A percentile compares a stretch with the other conserved stretches of the same genome.
Conservation (phyloP, 2,797 vertebrate genomes). For the Kryptolebias ocellatus region DNA sequence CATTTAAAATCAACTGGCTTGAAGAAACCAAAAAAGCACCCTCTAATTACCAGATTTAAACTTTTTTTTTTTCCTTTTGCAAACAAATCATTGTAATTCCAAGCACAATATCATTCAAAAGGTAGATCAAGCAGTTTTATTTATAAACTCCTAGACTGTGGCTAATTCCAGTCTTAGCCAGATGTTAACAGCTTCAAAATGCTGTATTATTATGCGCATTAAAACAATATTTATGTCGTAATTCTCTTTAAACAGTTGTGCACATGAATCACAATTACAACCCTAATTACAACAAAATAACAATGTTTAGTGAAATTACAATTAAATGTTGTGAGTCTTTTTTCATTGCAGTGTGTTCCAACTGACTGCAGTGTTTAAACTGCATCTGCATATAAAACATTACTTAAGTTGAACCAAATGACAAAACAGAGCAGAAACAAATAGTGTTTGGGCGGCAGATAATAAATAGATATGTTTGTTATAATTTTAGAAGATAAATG, state of each 20-base stretch:
- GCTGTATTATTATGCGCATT: not conserved
- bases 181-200: constrained; percentile 5
- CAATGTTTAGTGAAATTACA: constrained; percentile 26
- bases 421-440: constrained; percentile 14
- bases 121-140: not conserved
- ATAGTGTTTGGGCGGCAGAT: constrained; percentile 15
- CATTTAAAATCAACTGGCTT: constrained; percentile 27
- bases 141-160: constrained; percentile 10
- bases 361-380: constrained; percentile 25
- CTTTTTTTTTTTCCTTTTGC: not conserved
- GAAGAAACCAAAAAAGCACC: constrained; percentile 12
- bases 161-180: not conserved
- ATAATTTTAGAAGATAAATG: constrained; percentile 12
- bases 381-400: constrained; percentile 16
- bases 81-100: constrained; percentile 8
- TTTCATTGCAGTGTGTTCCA: constrained; percentile 8
- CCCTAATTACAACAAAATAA: not conserved
- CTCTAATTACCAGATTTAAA: not conserved
- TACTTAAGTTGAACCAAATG: constrained; percentile 17
- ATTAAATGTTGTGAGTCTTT: constrained; percentile 16
- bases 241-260: constrained; percentile 9
- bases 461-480: constrained; percentile 23
- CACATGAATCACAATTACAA: constrained; percentile 17
- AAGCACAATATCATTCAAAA: not conserved
- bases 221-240: constrained; percentile 5